These are phyloP conservation scores for Spisula subtruncata DNA, from an alignment of 2,888 invertebrate species.

Conservation along the genomic window DNA sequence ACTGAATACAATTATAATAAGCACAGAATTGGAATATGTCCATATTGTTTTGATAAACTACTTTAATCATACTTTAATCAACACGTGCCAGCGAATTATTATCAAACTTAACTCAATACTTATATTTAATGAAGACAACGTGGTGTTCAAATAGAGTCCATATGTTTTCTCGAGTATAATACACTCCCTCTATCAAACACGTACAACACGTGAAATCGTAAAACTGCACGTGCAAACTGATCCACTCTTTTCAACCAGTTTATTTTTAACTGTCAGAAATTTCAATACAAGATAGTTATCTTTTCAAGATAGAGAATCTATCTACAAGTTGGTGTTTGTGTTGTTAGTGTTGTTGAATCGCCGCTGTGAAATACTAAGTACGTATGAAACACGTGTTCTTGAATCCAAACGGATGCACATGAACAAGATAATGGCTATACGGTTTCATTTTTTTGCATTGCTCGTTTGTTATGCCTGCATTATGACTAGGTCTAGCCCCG, in stretches of 20 bases:
- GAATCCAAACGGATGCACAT: too few relatives aligned
- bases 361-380: neutral
- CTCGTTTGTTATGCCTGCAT: too few relatives aligned
- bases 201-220: neutral
- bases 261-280: slow-evolving; percentile 23
- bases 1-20: neutral
- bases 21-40: neutral
- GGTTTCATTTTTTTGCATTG: too few relatives aligned
- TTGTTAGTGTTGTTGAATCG: neutral
- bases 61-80: slow-evolving; percentile 8
- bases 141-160: neutral
- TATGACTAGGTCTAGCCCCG: too few relatives aligned
- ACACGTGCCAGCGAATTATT: neutral
- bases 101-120: slow-evolving; percentile 12
- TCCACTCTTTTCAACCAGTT: neutral
- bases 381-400: neutral
- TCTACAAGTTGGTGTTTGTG: neutral
- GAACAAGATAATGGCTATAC: too few relatives aligned
- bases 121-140: neutral
- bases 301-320: neutral
- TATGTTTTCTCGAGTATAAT: neutral
- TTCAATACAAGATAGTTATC: slow-evolving; percentile 3
- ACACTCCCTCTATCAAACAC: slow-evolving; percentile 13
- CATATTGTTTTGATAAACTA: slow-evolving; percentile 1
- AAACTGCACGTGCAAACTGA: slow-evolving; percentile 25